phyloP scores from a whole-genome alignment of 2,888 invertebrate genomes.

The Protodeltote pygarga region DNA sequence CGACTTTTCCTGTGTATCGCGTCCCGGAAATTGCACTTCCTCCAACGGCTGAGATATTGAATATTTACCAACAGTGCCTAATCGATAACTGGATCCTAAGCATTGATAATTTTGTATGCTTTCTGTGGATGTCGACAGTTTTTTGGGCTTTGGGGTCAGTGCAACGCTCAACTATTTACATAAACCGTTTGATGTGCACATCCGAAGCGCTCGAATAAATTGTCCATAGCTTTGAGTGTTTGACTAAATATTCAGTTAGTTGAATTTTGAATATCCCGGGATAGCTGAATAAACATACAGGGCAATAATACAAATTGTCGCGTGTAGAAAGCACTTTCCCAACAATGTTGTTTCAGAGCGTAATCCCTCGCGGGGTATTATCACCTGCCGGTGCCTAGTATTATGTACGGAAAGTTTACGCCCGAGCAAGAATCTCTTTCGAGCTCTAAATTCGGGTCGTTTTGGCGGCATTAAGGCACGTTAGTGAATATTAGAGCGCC shows the following conservation, averaged over 20 bases:
- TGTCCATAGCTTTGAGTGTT: conserved; percentile 36
- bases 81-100: conserved; percentile 25
- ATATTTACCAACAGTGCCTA: conserved; percentile 36
- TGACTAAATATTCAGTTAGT: conserved; percentile 39
- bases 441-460: conserved; percentile 49
- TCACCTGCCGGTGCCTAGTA: conserved; percentile 50
- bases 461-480: conserved; percentile 40
- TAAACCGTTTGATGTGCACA: conserved; percentile 62
- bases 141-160: conserved; percentile 46
- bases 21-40: conserved; percentile 60
- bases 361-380: conserved; percentile 59
- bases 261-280: conserved; percentile 17
- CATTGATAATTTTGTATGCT: conserved; percentile 35
- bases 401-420: conserved; percentile 51
- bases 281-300: conserved; percentile 37
- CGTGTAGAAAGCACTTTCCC: conserved; percentile 42
- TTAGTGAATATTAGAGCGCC: conserved; percentile 40
- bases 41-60: conserved; percentile 39
- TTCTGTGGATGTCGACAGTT: conserved; percentile 12
- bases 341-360: conserved; percentile 53
- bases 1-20: conserved; percentile 52
- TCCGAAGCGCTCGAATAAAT: conserved; percentile 57
- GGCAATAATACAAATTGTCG: conserved; percentile 39
- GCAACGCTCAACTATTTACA: conserved; percentile 55
- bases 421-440: conserved; percentile 45